These are phyloP conservation scores for Hirtodrosophila histrioides DNA, from an alignment of 2,888 invertebrate species.

Conservation along the genomic window DNA sequence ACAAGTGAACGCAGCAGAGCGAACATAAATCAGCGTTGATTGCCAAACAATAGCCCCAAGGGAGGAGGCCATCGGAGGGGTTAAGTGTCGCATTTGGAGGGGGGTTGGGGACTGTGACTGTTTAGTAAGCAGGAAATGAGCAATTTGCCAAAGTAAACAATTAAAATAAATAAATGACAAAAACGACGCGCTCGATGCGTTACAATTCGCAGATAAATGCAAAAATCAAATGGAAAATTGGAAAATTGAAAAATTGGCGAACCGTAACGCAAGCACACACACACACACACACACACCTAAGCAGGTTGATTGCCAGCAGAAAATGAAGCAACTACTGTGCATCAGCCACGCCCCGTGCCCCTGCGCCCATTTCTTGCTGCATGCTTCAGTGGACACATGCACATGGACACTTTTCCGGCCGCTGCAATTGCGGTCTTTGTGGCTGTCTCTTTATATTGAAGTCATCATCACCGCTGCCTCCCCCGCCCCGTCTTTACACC, in stretches of 20 bases:
- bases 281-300: slow-evolving; percentile 15
- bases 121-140: slow-evolving; percentile 71
- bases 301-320: slow-evolving; percentile 38
- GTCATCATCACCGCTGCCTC: slow-evolving; percentile 43
- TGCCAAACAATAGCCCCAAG: slow-evolving; percentile 70
- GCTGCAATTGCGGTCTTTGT: slow-evolving; percentile 29
- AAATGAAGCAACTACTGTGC: slow-evolving; percentile 20
- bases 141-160: slow-evolving; percentile 79
- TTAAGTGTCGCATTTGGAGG: no score
- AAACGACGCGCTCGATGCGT: slow-evolving; percentile 36
- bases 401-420: slow-evolving; percentile 53
- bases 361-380: slow-evolving; percentile 29
- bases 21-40: slow-evolving; percentile 75
- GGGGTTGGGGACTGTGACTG: not conserved
- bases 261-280: slow-evolving; percentile 34
- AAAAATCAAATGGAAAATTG: slow-evolving; percentile 41
- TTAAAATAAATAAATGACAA: slow-evolving; percentile 69
- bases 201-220: slow-evolving; percentile 26
- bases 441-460: slow-evolving; percentile 42
- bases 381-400: slow-evolving; percentile 70
- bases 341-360: slow-evolving; percentile 31
- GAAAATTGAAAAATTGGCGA: slow-evolving; percentile 57
- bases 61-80: slow-evolving; percentile 1
- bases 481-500: slow-evolving; percentile 2
- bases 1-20: slow-evolving; percentile 38